phyloP scores from a whole-genome alignment of 2,888 invertebrate genomes.

The Entomobrya proxima region DNA sequence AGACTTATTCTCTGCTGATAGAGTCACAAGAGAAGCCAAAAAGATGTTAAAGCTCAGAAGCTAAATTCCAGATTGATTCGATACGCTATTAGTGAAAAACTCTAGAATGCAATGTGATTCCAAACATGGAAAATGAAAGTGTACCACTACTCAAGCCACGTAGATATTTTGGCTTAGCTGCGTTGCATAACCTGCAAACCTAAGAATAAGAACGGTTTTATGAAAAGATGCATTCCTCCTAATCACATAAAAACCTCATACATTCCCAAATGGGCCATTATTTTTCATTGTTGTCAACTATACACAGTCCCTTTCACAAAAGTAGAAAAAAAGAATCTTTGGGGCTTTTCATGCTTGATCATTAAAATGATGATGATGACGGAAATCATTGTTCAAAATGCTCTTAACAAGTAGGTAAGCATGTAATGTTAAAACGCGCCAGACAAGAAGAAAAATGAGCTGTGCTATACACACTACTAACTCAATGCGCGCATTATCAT shows the following conservation, averaged over 20 bases:
- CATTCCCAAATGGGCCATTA: slow-evolving; percentile 66
- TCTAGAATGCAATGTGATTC: background rate
- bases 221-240: slow-evolving; percentile 9
- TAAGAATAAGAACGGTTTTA: background rate
- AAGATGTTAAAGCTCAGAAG: slow-evolving; percentile 5
- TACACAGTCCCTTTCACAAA: slow-evolving; percentile 15
- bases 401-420: slow-evolving; percentile 32
- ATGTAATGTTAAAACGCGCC: background rate
- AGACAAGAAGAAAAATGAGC: slow-evolving; percentile 1
- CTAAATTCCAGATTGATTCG: slow-evolving; percentile 24
- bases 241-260: slow-evolving; percentile 38
- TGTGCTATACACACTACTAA: no score
- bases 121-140: slow-evolving; percentile 15
- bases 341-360: slow-evolving; percentile 51
- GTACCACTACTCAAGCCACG: background rate
- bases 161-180: background rate
- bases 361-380: slow-evolving; percentile 59
- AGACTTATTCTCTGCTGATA: slow-evolving; percentile 12
- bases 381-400: slow-evolving; percentile 46
- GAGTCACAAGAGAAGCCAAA: background rate
- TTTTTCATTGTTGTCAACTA: slow-evolving; percentile 65
- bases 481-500: no score
- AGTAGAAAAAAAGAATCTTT: slow-evolving; percentile 7
- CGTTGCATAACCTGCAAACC: background rate
- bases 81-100: slow-evolving; percentile 14